Evolutionary conservation across 1,140 invertebrate species (phyloP).

Genomic region (Drosophila lacertosa): DNA sequence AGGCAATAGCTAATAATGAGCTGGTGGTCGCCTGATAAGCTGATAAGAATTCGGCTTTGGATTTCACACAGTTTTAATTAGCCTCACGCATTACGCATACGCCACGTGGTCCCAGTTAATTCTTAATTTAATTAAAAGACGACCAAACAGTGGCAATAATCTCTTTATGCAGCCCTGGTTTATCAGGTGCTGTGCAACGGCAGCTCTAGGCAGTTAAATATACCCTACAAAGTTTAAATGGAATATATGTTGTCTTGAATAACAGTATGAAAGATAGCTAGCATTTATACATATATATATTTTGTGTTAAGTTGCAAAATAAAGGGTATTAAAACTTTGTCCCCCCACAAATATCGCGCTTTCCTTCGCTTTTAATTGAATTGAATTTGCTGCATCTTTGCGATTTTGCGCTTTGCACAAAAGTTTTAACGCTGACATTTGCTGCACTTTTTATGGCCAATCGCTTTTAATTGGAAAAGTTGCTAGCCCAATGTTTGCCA

Average conservation of each 20-base stretch:
- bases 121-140: constrained; percentile 35
- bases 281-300: too few relatives aligned
- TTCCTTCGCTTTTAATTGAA: constrained; percentile 45
- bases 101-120: constrained; percentile 50
- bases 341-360: too few relatives aligned
- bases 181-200: constrained; percentile 11
- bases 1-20: constrained; percentile 51
- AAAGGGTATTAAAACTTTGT: too few relatives aligned
- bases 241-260: too few relatives aligned
- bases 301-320: too few relatives aligned
- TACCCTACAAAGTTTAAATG: too few relatives aligned
- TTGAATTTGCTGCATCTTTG: constrained; percentile 39
- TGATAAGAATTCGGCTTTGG: constrained; percentile 43
- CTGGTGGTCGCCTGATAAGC: constrained; percentile 3
- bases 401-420: constrained; percentile 5
- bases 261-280: too few relatives aligned
- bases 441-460: constrained; percentile 20
- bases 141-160: constrained; percentile 2
- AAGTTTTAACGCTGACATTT: constrained; percentile 37
- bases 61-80: constrained; percentile 34
- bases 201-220: background rate
- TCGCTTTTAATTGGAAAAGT: constrained; percentile 46
- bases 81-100: constrained; percentile 46
- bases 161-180: background rate
- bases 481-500: constrained; percentile 3